phyloP scores from a whole-genome alignment of 2,888 invertebrate genomes.

The Nomada fucata region DNA sequence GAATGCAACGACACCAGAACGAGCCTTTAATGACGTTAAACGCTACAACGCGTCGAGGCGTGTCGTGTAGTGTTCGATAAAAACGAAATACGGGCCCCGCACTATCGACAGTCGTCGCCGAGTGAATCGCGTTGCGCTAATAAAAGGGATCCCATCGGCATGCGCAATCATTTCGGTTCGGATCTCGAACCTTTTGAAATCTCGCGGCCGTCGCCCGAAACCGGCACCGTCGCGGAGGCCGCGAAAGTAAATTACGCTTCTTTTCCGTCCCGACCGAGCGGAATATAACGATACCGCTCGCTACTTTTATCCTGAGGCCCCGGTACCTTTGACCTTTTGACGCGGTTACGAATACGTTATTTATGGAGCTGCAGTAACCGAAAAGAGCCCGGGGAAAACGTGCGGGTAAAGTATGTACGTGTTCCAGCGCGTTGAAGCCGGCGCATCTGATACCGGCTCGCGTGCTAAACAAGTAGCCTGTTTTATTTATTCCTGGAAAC shows the following conservation, averaged over 20 bases:
- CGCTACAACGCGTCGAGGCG: too few species aligned
- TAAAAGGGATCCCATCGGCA: neutral
- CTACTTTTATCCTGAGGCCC: slow-evolving; percentile 32
- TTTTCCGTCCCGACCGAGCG: slow-evolving; percentile 24
- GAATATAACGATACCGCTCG: slow-evolving; percentile 46
- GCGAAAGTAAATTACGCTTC: slow-evolving; percentile 51
- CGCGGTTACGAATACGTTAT: slow-evolving; percentile 40
- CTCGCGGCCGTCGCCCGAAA: neutral
- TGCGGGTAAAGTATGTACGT: neutral
- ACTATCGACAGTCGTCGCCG: neutral
- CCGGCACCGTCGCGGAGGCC: slow-evolving; percentile 13
- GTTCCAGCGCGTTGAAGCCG: neutral
- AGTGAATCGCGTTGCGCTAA: too few species aligned
- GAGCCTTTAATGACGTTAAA: too few species aligned
- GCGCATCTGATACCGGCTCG: neutral
- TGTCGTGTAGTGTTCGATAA: neutral
- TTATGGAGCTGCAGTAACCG: slow-evolving; percentile 35
- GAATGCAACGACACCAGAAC: too few species aligned
- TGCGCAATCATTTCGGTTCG: neutral
- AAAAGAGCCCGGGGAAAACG: slow-evolving; percentile 28
- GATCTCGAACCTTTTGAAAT: slow-evolving; percentile 4
- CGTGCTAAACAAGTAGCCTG: neutral
- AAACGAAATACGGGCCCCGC: neutral
- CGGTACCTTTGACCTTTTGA: slow-evolving; percentile 32
- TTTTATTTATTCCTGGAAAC: neutral